Evolutionary conservation across 2,113 vertebrate genomes (phyloP).

Genomic region (Arvicanthis niloticus): DNA sequence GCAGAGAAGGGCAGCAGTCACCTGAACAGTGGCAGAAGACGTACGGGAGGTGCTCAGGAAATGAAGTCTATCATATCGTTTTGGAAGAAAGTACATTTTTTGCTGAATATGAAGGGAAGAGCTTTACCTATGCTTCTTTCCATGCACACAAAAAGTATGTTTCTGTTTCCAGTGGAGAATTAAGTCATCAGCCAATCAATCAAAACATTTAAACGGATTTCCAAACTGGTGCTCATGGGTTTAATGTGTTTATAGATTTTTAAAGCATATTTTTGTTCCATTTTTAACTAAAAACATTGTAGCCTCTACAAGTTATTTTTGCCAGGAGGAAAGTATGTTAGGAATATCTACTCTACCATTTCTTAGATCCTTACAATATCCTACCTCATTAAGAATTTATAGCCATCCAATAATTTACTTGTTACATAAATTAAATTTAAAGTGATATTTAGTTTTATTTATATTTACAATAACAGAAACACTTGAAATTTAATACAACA

Average conservation of each 20-base stretch:
- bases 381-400: background rate
- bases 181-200: background rate
- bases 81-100: conserved; percentile 97
- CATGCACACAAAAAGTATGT: conserved; percentile 98
- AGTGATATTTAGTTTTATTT: background rate
- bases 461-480: background rate
- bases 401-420: background rate
- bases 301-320: background rate
- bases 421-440: background rate
- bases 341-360: background rate
- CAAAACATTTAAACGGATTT: background rate
- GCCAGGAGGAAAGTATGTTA: background rate
- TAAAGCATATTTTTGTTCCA: background rate
- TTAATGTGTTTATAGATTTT: background rate
- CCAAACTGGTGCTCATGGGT: background rate
- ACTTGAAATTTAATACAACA: background rate
- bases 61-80: conserved; percentile 97
- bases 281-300: background rate
- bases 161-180: conserved; percentile 55
- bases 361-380: background rate
- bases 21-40: conserved; percentile 98
- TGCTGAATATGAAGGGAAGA: conserved; percentile 96
- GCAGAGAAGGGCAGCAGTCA: conserved; percentile 96
- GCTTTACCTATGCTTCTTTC: conserved; percentile 98
- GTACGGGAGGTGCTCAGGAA: conserved; percentile 97